phyloP scores from a whole-genome alignment of 1,140 invertebrate genomes.

The Teleopsis dalmanni region DNA sequence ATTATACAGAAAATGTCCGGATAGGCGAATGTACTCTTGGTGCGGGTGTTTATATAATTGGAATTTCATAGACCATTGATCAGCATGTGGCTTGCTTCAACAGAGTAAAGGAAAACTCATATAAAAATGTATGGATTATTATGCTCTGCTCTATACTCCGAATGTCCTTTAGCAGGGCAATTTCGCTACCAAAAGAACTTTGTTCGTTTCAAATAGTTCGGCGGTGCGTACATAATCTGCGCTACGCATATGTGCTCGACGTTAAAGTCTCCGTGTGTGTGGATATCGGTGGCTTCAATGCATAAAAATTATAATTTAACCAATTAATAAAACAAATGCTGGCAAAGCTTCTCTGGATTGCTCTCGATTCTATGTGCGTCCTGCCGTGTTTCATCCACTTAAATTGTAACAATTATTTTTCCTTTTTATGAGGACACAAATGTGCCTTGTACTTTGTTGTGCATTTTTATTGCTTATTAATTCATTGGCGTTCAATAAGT shows the following conservation, averaged over 20 bases:
- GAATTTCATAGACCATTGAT: constrained; percentile 43
- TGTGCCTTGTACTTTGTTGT: constrained; percentile 13
- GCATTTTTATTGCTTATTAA: constrained; percentile 17
- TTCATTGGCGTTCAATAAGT: constrained; percentile 11
- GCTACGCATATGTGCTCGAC: too few species aligned
- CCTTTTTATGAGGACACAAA: neutral
- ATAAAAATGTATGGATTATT: too few species aligned
- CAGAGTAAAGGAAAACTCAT: too few species aligned
- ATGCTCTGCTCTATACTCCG: too few species aligned
- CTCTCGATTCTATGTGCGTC: neutral
- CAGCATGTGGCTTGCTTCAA: constrained; percentile 16
- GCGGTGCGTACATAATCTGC: too few species aligned
- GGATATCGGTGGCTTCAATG: too few species aligned
- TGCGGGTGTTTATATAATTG: constrained; percentile 19
- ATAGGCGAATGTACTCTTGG: neutral
- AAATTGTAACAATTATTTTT: neutral
- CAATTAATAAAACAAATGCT: constrained; percentile 9
- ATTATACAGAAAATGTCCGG: too few species aligned
- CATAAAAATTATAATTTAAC: too few species aligned
- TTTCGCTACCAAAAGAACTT: too few species aligned
- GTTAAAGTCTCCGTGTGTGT: too few species aligned
- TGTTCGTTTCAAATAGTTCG: too few species aligned
- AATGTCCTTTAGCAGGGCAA: too few species aligned
- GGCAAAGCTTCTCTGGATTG: neutral
- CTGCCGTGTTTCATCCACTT: neutral